Evolutionary conservation across 2,888 invertebrate genomes (phyloP), one percentile per base, ranked within the genome.

Genomic region (Dynastes hyllus): DNA sequence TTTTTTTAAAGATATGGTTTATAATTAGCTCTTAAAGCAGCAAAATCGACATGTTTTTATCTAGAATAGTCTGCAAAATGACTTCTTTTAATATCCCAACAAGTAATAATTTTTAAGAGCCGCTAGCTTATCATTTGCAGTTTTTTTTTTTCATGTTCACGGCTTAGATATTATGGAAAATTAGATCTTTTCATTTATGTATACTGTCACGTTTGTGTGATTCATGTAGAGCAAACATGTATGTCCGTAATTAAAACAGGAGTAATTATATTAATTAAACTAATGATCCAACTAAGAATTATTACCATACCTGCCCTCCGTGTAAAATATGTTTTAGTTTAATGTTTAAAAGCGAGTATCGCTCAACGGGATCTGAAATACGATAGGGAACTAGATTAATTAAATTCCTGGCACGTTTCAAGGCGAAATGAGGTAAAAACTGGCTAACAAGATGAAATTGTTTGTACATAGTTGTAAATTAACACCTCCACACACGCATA

Each of bases 181-280:
- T 11, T 45, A 45, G 45, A 45, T 11, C 45, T 45, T 8, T 45
- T 11, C 22, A 55, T 45, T 11, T 45, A 55, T 45, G 50, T 50
- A 69, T 11, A 51, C 16, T 27, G 73, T n/a, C 40, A 50, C 29
- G 61, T 61, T 70, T 50, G 73, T 61, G 73, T 63, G 73, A 50
- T 75, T 61, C 63, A 45, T 61, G 27, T 29, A 16, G 27, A 61
- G 69, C 13, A 1, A 32, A 55, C 61, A 61, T 27, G 22, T 55
- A 51, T 53, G 11, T 22, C 32, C 22, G 40, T 75, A 75, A 75
- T 75, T 75, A 75, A 75, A 75, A 40, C 73, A 11, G 58, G 22
- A 61, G 61, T 75, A 75, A 61, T 75, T 61, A 75, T 27, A 63
- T 75, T 73, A 75, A 75, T 75, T 75, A 75, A 75, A 61, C 61